Percentiles rank a stretch among this genome's conserved stretches.
phyloP scores from a whole-genome alignment of 2,888 invertebrate species.

The Leucoma salicis region DNA sequence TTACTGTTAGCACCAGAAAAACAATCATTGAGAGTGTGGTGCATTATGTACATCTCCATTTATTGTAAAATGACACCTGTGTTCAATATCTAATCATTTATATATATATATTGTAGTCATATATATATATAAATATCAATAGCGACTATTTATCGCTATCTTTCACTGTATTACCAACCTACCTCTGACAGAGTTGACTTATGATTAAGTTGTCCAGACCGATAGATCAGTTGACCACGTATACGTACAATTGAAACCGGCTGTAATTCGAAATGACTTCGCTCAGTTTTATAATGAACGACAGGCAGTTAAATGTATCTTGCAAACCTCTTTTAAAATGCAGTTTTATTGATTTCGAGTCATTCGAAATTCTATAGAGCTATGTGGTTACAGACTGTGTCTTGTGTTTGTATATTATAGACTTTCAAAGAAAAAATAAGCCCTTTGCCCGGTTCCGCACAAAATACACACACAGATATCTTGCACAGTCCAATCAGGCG shows the following conservation, averaged over 20 bases:
- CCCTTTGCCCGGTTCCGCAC: too few species aligned
- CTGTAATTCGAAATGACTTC: constrained; percentile 13
- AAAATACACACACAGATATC: too few species aligned
- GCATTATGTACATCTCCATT: too few species aligned
- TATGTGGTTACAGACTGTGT: background rate
- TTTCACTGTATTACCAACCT: constrained; percentile 6
- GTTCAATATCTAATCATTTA: too few species aligned
- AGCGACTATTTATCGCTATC: background rate
- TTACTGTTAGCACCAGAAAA: too few species aligned
- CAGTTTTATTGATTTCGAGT: background rate
- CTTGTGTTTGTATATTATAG: background rate
- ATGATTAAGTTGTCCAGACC: constrained; percentile 32
- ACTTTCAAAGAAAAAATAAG: background rate
- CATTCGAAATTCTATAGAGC: background rate
- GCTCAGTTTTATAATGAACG: constrained; percentile 5
- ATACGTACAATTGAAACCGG: constrained; percentile 8
- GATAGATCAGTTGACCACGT: constrained; percentile 17
- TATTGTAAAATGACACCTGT: too few species aligned
- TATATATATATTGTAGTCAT: too few species aligned
- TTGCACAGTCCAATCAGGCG: too few species aligned
- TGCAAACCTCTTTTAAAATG: background rate
- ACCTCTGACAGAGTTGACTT: constrained; percentile 9
- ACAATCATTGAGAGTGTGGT: too few species aligned
- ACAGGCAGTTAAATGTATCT: constrained; percentile 1
- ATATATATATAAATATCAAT: too few species aligned